Percentiles rank a stretch among this genome's conserved stretches.
phyloP scores from a whole-genome alignment of 2,888 invertebrate species.

The Amblyjoppa proteus region DNA sequence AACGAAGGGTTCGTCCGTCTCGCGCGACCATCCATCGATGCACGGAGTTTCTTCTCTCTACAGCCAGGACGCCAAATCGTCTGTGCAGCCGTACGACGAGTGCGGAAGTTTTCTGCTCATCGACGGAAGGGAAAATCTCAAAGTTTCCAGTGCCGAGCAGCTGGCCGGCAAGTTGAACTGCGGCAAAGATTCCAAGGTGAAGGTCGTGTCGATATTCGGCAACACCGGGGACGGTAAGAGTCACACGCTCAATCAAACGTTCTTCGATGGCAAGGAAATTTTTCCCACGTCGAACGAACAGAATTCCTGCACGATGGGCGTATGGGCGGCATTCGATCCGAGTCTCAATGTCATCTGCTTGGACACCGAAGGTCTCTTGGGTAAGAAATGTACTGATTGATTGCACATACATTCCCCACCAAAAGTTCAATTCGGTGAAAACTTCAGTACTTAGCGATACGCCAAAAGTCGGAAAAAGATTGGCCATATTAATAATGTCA shows the following conservation, averaged over 20 bases:
- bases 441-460: no score
- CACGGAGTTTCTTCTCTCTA: slow-evolving; percentile 67
- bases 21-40: slow-evolving; percentile 66
- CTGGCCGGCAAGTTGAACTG: slow-evolving; percentile 86
- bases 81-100: slow-evolving; percentile 63
- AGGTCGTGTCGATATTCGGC: slow-evolving; percentile 94
- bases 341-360: slow-evolving; percentile 89
- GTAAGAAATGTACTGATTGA: slow-evolving; percentile 81
- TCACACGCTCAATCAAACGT: slow-evolving; percentile 90
- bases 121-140: slow-evolving; percentile 88
- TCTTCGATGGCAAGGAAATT: slow-evolving; percentile 87
- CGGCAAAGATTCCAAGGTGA: slow-evolving; percentile 87
- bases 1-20: slow-evolving; percentile 45
- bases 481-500: no score
- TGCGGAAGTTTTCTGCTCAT: slow-evolving; percentile 87
- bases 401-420: no score
- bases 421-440: no score
- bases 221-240: slow-evolving; percentile 95
- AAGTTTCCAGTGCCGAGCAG: slow-evolving; percentile 86
- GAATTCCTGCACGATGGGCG: slow-evolving; percentile 91
- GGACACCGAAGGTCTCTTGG: slow-evolving; percentile 93
- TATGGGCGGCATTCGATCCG: slow-evolving; percentile 91
- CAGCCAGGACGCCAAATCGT: slow-evolving; percentile 47
- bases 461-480: no score
- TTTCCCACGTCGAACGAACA: slow-evolving; percentile 90